Evolutionary conservation across 2,797 vertebrate species (phyloP).

Genomic region (Xiphorhynchus erythropygius): DNA sequence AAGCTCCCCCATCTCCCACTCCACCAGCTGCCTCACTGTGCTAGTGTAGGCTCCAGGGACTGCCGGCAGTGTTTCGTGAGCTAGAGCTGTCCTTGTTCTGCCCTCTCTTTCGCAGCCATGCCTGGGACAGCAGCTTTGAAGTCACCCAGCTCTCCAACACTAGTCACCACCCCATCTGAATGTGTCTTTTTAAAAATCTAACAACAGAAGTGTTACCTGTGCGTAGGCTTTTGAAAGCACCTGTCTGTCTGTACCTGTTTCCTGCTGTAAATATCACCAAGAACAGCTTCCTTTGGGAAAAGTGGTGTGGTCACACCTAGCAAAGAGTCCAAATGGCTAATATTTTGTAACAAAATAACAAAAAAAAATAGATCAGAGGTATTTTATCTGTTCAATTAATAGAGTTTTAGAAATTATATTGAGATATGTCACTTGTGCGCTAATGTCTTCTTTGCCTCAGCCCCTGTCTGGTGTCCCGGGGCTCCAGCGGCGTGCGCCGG

Average conservation of each 20-base stretch:
- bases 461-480: not conserved
- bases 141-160: constrained; percentile 26
- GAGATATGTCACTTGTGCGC: constrained; percentile 76
- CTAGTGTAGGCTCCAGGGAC: constrained; percentile 29
- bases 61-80: constrained; percentile 1
- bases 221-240: constrained; percentile 65
- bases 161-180: constrained; percentile 50
- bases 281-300: constrained; percentile 69
- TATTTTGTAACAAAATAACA: constrained; percentile 83
- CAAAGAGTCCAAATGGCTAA: constrained; percentile 76
- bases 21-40: constrained; percentile 34
- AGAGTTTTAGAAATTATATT: constrained; percentile 87
- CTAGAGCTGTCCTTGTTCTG: constrained; percentile 36
- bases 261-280: constrained; percentile 63
- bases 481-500: rapidly evolving
- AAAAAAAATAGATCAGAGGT: constrained; percentile 79
- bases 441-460: constrained; percentile 60
- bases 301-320: constrained; percentile 72
- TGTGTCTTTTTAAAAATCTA: constrained; percentile 49
- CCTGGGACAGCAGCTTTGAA: constrained; percentile 59
- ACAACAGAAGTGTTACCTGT: constrained; percentile 50
- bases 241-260: constrained; percentile 58
- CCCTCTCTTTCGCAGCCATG: not conserved
- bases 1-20: not conserved
- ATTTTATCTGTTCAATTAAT: constrained; percentile 85